phyloP scores from a whole-genome alignment of 2,888 invertebrate genomes.

The Cinara cedri region DNA sequence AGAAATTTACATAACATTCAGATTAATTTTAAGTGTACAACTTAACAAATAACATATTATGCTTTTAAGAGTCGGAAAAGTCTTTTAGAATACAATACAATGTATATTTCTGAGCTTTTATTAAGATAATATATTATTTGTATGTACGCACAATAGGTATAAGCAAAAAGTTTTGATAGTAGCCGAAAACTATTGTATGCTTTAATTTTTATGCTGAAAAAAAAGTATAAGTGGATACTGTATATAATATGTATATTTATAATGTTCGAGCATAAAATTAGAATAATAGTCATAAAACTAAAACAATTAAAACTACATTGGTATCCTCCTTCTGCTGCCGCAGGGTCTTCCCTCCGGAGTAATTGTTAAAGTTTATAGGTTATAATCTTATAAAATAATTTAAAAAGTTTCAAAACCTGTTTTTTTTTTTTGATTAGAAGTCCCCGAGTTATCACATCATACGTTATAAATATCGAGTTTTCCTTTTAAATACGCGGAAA shows the following conservation, averaged over 20 bases:
- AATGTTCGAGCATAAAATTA: background rate
- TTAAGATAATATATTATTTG: background rate
- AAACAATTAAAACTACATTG: constrained; percentile 18
- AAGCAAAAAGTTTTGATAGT: background rate
- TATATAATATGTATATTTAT: background rate
- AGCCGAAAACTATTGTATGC: background rate
- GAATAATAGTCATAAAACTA: constrained; percentile 10
- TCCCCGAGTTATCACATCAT: too few species aligned
- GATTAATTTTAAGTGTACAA: background rate
- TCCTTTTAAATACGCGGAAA: too few species aligned
- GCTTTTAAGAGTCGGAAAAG: background rate
- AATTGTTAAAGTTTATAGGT: background rate
- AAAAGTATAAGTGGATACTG: too few species aligned
- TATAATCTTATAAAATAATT: background rate
- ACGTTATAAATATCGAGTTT: too few species aligned
- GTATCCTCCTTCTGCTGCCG: background rate
- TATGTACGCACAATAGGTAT: background rate
- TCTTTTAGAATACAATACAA: background rate
- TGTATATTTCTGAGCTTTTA: background rate
- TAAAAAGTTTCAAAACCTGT: constrained; percentile 3
- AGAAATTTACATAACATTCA: background rate
- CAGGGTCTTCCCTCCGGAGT: background rate
- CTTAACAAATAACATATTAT: background rate
- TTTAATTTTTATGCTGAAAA: background rate
- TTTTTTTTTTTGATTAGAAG: too few species aligned